phyloP scores from a whole-genome alignment of 2,113 vertebrate genomes.

The Phrynocephalus versicolor region DNA sequence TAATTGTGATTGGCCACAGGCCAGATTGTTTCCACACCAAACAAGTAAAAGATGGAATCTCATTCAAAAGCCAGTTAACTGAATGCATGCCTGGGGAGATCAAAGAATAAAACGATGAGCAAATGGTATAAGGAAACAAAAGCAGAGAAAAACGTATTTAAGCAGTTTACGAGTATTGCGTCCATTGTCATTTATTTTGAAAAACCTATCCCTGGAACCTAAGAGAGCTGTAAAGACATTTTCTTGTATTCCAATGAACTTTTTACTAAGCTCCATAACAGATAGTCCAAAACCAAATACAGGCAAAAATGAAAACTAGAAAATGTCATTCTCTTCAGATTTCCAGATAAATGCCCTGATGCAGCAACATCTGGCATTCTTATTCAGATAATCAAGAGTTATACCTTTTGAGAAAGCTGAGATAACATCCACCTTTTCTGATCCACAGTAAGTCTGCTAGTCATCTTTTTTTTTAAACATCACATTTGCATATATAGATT shows the following conservation, averaged over 20 bases:
- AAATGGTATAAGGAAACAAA: slow-evolving; percentile 12
- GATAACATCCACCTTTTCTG: not conserved
- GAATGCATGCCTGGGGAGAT: slow-evolving; percentile 18
- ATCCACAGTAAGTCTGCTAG: not conserved
- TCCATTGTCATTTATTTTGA: slow-evolving; percentile 2
- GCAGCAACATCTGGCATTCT: not conserved
- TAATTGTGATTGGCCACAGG: slow-evolving; percentile 5
- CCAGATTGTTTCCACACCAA: slow-evolving; percentile 3
- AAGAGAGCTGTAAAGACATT: not conserved
- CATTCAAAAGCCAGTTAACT: slow-evolving; percentile 10
- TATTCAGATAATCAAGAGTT: not conserved
- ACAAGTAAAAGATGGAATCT: not conserved
- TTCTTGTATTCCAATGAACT: not conserved
- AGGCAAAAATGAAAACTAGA: not conserved
- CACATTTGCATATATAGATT: not conserved
- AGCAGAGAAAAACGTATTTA: slow-evolving; percentile 21
- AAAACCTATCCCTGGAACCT: not conserved
- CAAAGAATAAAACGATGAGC: slow-evolving; percentile 24
- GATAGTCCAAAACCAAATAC: not conserved
- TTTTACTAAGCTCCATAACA: not conserved
- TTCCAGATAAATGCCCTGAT: not conserved
- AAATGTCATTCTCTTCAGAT: not conserved
- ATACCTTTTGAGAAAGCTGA: not conserved
- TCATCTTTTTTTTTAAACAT: not conserved
- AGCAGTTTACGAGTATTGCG: slow-evolving; percentile 12